These are phyloP conservation scores for Bilobella aurantiaca DNA, from an alignment of 1,140 invertebrate genomes.

Conservation along the genomic window DNA sequence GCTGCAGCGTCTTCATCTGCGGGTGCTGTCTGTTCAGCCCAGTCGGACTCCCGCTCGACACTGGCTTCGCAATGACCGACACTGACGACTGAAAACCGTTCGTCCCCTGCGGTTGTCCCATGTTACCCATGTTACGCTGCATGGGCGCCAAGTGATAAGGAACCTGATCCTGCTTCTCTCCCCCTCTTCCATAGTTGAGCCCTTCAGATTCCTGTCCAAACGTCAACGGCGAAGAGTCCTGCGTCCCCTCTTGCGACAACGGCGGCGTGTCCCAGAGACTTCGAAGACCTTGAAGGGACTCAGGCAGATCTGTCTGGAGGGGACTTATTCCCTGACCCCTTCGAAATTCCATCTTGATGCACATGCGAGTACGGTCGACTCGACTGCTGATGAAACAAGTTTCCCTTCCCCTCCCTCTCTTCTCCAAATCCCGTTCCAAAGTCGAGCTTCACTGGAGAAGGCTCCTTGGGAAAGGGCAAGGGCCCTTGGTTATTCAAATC, in stretches of 20 bases:
- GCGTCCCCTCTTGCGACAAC: slow-evolving; percentile 20
- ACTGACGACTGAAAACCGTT: slow-evolving; percentile 24
- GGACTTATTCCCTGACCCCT: slow-evolving; percentile 29
- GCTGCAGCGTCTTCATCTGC: not conserved
- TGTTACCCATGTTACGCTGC: no score
- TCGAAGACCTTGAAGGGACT: slow-evolving; percentile 27
- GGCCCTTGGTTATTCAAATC: not conserved
- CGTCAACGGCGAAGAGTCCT: not conserved
- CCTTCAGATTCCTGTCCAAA: slow-evolving; percentile 13
- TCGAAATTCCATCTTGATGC: no score
- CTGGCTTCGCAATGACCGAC: slow-evolving; percentile 30
- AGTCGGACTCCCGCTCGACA: slow-evolving; percentile 27
- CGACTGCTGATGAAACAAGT: not conserved
- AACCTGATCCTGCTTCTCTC: no score
- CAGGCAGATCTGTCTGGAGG: slow-evolving; percentile 17
- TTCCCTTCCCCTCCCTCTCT: slow-evolving; percentile 10
- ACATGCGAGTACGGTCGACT: slow-evolving; percentile 15
- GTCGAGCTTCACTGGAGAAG: slow-evolving; percentile 18
- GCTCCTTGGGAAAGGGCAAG: slow-evolving; percentile 10
- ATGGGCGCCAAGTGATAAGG: no score
- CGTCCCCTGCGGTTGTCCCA: slow-evolving; percentile 10
- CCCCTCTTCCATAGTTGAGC: slow-evolving; percentile 21
- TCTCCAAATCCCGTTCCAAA: slow-evolving; percentile 20
- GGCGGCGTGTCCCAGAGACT: slow-evolving; percentile 27
- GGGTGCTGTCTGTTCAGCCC: not conserved